Percentiles rank a stretch among this genome's conserved stretches.
Conservation (phyloP, 2,888 invertebrate species). For the Eupeodes latifasciatus region DNA sequence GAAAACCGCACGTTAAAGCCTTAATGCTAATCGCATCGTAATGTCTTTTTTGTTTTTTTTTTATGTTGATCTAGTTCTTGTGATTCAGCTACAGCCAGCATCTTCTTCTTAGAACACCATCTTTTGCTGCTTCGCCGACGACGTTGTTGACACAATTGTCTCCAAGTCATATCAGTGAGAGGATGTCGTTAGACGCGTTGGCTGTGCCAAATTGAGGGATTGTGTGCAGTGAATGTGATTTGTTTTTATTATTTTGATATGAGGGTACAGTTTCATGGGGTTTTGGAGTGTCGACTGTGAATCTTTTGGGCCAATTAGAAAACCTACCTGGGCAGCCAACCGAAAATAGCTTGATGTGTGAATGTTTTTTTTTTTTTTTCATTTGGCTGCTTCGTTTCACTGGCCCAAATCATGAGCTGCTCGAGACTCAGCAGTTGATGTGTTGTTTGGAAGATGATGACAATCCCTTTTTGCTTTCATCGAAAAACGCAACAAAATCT, state of each 20-base stretch:
- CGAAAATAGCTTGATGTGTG: slow-evolving; percentile 44
- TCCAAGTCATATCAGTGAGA: slow-evolving; percentile 41
- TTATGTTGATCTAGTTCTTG: slow-evolving; percentile 61
- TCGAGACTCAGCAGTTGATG: too few species aligned
- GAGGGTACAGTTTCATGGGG: slow-evolving; percentile 39
- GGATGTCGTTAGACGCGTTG: slow-evolving; percentile 59
- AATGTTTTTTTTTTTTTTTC: slow-evolving; percentile 48
- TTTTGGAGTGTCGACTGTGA: slow-evolving; percentile 41
- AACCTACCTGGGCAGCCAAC: slow-evolving; percentile 65
- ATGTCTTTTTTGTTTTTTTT: not conserved
- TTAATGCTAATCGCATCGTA: slow-evolving; percentile 57
- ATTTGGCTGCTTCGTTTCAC: slow-evolving; percentile 68
- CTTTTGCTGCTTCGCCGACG: not conserved
- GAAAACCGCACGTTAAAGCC: slow-evolving; percentile 37
- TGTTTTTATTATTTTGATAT: slow-evolving; percentile 38
- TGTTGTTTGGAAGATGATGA: slow-evolving; percentile 23
- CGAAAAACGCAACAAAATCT: slow-evolving; percentile 13
- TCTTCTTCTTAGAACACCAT: slow-evolving; percentile 44
- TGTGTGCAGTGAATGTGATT: slow-evolving; percentile 54
- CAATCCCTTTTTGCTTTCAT: slow-evolving; percentile 71
- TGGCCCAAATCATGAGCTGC: slow-evolving; percentile 56
- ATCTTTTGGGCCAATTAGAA: slow-evolving; percentile 67
- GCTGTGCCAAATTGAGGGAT: slow-evolving; percentile 9
- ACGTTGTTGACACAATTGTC: slow-evolving; percentile 57
- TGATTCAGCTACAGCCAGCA: slow-evolving; percentile 29